Conservation (phyloP, 2,888 invertebrate genomes). For the Plebejus argus region DNA sequence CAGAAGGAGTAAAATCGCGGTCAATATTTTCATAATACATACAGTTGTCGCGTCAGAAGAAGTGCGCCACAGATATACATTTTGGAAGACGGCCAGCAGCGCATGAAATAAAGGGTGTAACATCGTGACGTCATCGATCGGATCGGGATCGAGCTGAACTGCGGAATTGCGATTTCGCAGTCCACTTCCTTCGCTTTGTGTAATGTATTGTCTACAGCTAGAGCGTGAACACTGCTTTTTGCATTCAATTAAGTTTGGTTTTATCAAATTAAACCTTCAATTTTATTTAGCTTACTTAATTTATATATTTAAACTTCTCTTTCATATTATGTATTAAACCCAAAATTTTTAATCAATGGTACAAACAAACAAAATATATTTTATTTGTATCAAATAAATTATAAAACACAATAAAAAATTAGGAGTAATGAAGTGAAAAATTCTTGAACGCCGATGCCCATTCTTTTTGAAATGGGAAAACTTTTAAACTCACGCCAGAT, state of each 20-base stretch:
- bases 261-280: no score
- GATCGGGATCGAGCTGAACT: constrained; percentile 35
- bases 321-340: no score
- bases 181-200: constrained; percentile 31
- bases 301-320: no score
- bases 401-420: no score
- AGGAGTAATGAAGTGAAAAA: no score
- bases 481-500: no score
- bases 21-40: neutral
- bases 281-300: no score
- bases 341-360: no score
- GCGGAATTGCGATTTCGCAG: constrained; percentile 37
- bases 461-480: no score
- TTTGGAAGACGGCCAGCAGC: constrained; percentile 45
- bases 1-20: constrained; percentile 24
- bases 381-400: no score
- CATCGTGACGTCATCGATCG: constrained; percentile 40
- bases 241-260: neutral
- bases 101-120: constrained; percentile 45
- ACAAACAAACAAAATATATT: no score
- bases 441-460: no score
- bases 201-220: neutral
- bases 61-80: constrained; percentile 46
- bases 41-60: constrained; percentile 40
- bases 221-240: neutral